Evolutionary conservation across 2,113 vertebrate species (phyloP).

Genomic region (Petrocephalus zakoni): DNA sequence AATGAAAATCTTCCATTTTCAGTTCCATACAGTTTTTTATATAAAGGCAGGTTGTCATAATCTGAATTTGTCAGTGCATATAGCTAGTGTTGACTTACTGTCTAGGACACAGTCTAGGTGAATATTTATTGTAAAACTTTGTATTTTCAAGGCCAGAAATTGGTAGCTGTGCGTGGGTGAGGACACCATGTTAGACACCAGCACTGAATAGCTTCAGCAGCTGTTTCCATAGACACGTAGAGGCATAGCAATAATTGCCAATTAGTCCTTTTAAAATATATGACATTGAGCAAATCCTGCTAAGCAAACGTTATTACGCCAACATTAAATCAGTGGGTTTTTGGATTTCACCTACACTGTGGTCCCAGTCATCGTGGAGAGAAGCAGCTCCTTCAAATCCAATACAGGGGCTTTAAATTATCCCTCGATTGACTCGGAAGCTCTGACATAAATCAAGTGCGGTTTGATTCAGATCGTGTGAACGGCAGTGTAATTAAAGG

Average conservation of each 20-base stretch:
- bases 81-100: background rate
- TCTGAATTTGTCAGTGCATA: background rate
- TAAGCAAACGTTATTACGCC: conserved; percentile 1
- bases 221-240: background rate
- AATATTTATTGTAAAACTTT: background rate
- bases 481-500: conserved; percentile 32
- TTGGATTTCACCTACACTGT: conserved; percentile 3
- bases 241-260: background rate
- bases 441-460: conserved; percentile 29
- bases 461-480: conserved; percentile 24
- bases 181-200: conserved; percentile 10
- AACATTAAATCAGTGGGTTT: conserved; percentile 10
- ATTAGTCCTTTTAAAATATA: conserved; percentile 16
- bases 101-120: background rate
- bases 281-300: background rate
- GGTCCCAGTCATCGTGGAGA: conserved; percentile 9
- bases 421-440: conserved; percentile 11
- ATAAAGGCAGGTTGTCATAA: background rate
- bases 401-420: conserved; percentile 20
- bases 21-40: background rate
- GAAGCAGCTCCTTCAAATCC: conserved; percentile 17
- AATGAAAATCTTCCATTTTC: background rate
- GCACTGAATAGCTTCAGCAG: background rate
- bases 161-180: conserved; percentile 5
- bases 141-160: conserved; percentile 5